A percentile compares a stretch with the other conserved stretches of the same genome.
phyloP scores from a whole-genome alignment of 2,888 invertebrate species.

The Patella caerulea region DNA sequence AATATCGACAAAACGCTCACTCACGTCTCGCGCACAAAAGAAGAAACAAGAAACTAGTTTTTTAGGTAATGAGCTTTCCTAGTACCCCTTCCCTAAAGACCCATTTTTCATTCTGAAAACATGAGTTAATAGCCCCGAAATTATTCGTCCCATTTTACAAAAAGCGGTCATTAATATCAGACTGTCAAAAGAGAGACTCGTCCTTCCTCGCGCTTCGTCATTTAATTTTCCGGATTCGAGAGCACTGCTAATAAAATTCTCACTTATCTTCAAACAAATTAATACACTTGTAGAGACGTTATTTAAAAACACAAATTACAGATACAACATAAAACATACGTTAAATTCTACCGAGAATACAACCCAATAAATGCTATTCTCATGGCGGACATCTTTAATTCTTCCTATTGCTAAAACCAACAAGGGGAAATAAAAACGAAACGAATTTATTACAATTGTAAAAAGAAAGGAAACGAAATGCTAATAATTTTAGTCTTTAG shows the following conservation, averaged over 20 bases:
- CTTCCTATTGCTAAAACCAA: background rate
- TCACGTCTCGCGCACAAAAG: background rate
- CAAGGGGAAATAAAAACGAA: too few relatives aligned
- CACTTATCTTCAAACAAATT: constrained; percentile 8
- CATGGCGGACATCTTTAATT: background rate
- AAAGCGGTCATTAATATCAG: constrained; percentile 6
- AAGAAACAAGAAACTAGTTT: background rate
- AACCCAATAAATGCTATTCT: background rate
- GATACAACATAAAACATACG: constrained; percentile 11
- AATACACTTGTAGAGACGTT: background rate
- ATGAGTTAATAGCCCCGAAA: constrained; percentile 3
- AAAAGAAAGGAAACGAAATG: too few relatives aligned
- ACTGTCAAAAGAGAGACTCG: constrained; percentile 1
- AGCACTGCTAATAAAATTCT: constrained; percentile 10
- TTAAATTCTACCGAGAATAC: background rate
- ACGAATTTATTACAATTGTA: too few relatives aligned
- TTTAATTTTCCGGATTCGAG: constrained; percentile 8
- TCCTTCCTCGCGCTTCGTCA: background rate
- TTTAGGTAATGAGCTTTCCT: constrained; percentile 6
- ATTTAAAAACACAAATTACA: background rate
- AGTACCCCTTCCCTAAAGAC: background rate
- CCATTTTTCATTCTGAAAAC: constrained; percentile 1
- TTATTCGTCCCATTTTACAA: constrained; percentile 8
- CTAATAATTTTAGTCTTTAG: too few relatives aligned
- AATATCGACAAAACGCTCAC: constrained; percentile 2